A percentile compares a stretch with the other conserved stretches of the same genome.
These are phyloP conservation scores for Oscheius sp. DNA, from an alignment of 1,140 invertebrate genomes.

Conservation along the genomic window DNA sequence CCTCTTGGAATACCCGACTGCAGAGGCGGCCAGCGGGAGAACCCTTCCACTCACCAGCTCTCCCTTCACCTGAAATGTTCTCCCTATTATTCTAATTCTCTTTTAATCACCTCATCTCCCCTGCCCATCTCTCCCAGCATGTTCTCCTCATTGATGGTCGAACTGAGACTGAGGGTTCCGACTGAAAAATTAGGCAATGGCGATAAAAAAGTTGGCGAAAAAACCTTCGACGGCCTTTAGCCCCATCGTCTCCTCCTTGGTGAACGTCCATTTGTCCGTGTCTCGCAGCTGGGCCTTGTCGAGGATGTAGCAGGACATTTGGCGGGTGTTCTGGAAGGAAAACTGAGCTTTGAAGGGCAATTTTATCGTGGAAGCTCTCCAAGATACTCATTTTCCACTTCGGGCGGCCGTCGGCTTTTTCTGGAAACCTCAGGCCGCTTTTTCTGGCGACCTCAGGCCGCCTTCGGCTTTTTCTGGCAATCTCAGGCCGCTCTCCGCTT, in stretches of 20 bases:
- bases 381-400: no score
- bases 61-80: not conserved
- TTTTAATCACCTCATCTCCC: not conserved
- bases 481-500: no score
- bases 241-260: slow-evolving; percentile 21
- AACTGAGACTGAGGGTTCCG: not conserved
- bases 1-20: slow-evolving; percentile 45
- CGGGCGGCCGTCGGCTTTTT: no score
- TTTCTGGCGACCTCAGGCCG: no score
- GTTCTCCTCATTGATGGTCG: slow-evolving; percentile 11
- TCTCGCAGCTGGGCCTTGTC: slow-evolving; percentile 7
- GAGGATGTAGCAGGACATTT: slow-evolving; percentile 11
- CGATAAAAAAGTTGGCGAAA: not conserved
- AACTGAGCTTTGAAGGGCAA: no score
- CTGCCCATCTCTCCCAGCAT: not conserved
- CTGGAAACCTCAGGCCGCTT: no score
- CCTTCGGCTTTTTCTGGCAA: no score
- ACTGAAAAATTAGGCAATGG: not conserved
- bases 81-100: not conserved
- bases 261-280: slow-evolving; percentile 16
- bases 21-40: slow-evolving; percentile 1
- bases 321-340: not conserved
- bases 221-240: slow-evolving; percentile 17
- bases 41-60: slow-evolving; percentile 16
- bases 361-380: no score